Evolutionary conservation across 2,113 vertebrate genomes (phyloP).

Genomic region (Corythaeola cristata): DNA sequence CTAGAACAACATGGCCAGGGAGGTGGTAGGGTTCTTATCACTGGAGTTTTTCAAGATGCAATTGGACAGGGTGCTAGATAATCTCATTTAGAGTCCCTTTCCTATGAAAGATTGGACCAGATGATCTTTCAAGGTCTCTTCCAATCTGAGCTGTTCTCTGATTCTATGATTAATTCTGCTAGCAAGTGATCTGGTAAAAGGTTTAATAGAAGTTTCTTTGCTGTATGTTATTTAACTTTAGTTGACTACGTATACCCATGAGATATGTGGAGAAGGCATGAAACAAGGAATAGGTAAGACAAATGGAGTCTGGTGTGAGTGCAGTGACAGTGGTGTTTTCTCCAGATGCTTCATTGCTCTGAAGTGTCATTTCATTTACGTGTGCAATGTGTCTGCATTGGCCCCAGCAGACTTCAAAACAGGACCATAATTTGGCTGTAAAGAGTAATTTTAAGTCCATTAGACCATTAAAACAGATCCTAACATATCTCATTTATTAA

Average conservation of each 20-base stretch:
- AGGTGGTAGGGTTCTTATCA: neutral
- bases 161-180: neutral
- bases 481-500: slow-evolving; percentile 7
- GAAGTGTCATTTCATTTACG: neutral
- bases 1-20: neutral
- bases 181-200: neutral
- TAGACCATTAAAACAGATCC: neutral
- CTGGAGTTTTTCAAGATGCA: neutral
- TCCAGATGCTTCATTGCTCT: neutral
- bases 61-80: neutral
- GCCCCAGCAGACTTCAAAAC: neutral
- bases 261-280: neutral
- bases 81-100: neutral
- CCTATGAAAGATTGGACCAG: neutral
- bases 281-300: neutral
- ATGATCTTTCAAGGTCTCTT: neutral
- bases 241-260: neutral
- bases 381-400: neutral
- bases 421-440: neutral
- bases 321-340: neutral
- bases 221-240: neutral
- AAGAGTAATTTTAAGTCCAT: neutral
- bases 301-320: neutral
- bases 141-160: neutral
- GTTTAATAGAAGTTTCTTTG: neutral